These are phyloP conservation scores for Lerista edwardsae DNA, from an alignment of 2,797 vertebrate genomes.

Conservation along the genomic window DNA sequence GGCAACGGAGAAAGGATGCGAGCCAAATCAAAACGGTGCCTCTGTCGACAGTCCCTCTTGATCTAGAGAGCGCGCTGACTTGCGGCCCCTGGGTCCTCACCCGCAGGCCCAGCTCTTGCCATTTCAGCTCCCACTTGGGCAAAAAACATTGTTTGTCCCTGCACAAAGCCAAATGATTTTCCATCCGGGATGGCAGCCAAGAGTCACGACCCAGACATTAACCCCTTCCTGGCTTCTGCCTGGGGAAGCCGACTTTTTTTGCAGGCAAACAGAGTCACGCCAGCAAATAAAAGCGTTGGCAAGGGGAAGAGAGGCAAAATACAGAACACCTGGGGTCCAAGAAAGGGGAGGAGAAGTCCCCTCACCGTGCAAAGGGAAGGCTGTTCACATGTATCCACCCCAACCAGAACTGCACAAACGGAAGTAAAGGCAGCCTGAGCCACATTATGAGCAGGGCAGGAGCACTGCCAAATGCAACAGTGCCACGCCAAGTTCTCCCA, in stretches of 20 bases:
- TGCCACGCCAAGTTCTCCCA: background rate
- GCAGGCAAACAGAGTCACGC: background rate
- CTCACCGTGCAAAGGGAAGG: too few species aligned
- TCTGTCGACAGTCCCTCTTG: background rate
- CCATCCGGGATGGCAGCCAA: constrained; percentile 25
- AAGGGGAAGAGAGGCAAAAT: background rate
- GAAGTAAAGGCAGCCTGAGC: background rate
- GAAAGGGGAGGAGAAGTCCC: background rate
- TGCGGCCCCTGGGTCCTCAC: background rate
- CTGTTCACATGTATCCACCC: too few species aligned
- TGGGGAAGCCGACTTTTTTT: background rate
- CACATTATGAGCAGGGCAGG: too few species aligned
- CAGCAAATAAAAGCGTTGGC: background rate
- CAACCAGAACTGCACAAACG: background rate
- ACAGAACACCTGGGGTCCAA: background rate
- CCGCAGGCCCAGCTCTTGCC: background rate
- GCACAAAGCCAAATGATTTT: constrained; percentile 21
- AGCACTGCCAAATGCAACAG: background rate
- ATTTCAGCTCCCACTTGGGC: background rate
- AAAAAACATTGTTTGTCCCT: constrained; percentile 31
- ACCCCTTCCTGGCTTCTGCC: background rate
- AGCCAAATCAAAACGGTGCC: background rate
- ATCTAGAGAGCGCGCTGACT: background rate
- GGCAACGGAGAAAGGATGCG: constrained; percentile 3
- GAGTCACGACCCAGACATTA: constrained; percentile 23